phyloP scores from a whole-genome alignment of 2,113 vertebrate species.

The Phoxinus phoxinus region DNA sequence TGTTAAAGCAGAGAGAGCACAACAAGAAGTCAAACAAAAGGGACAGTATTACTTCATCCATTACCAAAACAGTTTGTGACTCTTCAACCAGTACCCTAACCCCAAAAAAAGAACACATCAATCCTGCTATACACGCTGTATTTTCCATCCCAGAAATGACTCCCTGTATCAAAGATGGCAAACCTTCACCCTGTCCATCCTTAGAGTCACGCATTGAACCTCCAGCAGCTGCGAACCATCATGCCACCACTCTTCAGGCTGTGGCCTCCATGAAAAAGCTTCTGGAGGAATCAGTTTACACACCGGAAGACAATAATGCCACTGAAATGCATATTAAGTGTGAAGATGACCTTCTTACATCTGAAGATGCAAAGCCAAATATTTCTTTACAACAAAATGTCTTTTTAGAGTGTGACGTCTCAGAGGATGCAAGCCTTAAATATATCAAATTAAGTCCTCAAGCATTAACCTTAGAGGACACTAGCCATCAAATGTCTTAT shows the following conservation, averaged over 20 bases:
- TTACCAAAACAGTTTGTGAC: constrained; percentile 4
- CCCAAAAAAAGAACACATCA: constrained; percentile 66
- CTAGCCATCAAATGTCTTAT: neutral
- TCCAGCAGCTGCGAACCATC: constrained; percentile 65
- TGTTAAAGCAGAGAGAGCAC: constrained; percentile 66
- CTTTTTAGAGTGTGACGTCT: constrained; percentile 42
- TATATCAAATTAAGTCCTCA: constrained; percentile 56
- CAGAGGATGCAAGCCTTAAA: constrained; percentile 52
- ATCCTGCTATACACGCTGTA: constrained; percentile 49
- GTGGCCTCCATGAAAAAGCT: constrained; percentile 81
- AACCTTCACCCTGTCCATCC: constrained; percentile 52
- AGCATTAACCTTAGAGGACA: constrained; percentile 34
- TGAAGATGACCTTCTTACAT: constrained; percentile 36
- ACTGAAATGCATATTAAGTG: constrained; percentile 14
- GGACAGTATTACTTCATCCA: constrained; percentile 11
- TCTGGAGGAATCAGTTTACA: constrained; percentile 76
- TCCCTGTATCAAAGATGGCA: constrained; percentile 58
- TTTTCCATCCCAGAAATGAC: constrained; percentile 53
- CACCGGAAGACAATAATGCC: constrained; percentile 60
- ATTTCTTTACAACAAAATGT: constrained; percentile 44
- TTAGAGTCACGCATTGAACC: constrained; percentile 61
- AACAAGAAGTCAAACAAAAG: constrained; percentile 13
- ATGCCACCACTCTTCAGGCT: constrained; percentile 74
- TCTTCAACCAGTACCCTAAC: constrained; percentile 6
- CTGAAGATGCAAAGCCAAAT: constrained; percentile 51